Conservation (phyloP, 2,797 vertebrate species). For the Sternotherus odoratus region DNA sequence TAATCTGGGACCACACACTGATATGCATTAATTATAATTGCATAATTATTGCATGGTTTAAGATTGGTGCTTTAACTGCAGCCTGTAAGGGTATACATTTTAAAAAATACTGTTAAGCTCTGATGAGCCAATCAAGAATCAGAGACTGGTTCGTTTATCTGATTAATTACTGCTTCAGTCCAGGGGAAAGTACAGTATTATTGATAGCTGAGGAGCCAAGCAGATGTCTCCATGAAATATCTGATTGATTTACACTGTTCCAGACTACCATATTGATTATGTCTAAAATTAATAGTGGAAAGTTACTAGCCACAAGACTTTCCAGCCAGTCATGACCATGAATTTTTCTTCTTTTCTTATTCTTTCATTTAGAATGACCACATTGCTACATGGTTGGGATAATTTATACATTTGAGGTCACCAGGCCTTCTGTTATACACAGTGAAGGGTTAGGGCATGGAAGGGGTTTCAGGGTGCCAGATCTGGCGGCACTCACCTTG, state of each 20-base stretch:
- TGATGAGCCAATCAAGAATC: background rate
- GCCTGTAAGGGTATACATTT: background rate
- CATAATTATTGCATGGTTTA: background rate
- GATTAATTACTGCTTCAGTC: background rate
- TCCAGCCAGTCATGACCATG: too few species aligned
- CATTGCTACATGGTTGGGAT: background rate
- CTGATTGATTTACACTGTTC: background rate
- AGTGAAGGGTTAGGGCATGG: too few species aligned
- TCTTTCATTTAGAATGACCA: background rate
- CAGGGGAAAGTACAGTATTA: background rate
- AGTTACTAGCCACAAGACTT: background rate
- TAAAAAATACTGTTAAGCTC: background rate
- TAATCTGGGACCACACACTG: background rate
- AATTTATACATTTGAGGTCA: background rate
- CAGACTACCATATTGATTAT: background rate
- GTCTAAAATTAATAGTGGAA: background rate
- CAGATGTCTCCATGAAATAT: background rate
- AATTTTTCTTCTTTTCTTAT: background rate
- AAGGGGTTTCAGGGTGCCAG: too few species aligned
- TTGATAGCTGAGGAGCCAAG: background rate
- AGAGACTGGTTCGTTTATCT: background rate
- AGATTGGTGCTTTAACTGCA: background rate
- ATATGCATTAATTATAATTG: fast-evolving
- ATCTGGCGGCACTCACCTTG: too few species aligned
- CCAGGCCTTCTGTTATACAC: background rate